phyloP scores from a whole-genome alignment of 2,113 vertebrate genomes.

The Tricholaema leucomelas region DNA sequence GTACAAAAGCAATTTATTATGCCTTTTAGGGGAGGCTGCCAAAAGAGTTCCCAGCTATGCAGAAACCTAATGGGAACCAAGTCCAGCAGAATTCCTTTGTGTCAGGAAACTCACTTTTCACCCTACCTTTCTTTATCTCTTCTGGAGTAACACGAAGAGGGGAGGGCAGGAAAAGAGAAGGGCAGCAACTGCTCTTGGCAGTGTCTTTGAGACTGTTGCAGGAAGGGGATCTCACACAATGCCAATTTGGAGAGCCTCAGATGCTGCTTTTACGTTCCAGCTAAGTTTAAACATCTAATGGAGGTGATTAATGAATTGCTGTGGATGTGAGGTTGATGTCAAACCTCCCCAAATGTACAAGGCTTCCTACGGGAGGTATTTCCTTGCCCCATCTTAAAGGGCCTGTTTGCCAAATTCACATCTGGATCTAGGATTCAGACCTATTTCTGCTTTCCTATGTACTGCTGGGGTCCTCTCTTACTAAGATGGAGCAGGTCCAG shows the following conservation, averaged over 20 bases:
- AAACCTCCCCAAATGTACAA: conserved; percentile 42
- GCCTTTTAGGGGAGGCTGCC: conserved; percentile 69
- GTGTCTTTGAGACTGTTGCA: conserved; percentile 21
- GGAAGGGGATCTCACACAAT: background rate
- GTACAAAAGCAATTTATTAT: conserved; percentile 77
- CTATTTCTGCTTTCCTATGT: conserved; percentile 52
- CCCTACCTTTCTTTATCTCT: conserved; percentile 48
- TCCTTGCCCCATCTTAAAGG: conserved; percentile 8
- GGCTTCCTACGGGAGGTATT: background rate
- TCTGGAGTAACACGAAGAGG: background rate
- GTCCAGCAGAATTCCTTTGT: conserved; percentile 56
- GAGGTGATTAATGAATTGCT: conserved; percentile 35
- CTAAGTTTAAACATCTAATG: conserved; percentile 54
- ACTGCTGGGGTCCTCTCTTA: conserved; percentile 38
- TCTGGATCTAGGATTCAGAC: conserved; percentile 45
- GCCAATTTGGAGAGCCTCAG: conserved; percentile 48
- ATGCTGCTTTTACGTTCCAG: conserved; percentile 36
- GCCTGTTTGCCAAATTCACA: conserved; percentile 61
- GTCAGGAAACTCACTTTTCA: conserved; percentile 28
- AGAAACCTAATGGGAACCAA: conserved; percentile 67
- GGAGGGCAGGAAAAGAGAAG: conserved; percentile 13
- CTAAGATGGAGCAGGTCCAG: conserved; percentile 45
- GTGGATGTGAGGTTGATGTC: conserved; percentile 44
- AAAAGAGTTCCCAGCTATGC: conserved; percentile 68
- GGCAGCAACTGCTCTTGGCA: conserved; percentile 31